A percentile compares a stretch with the other conserved stretches of the same genome.
These are phyloP conservation scores for Mormyrops boulengeri DNA, from an alignment of 2,797 vertebrate species.

Conservation along the genomic window DNA sequence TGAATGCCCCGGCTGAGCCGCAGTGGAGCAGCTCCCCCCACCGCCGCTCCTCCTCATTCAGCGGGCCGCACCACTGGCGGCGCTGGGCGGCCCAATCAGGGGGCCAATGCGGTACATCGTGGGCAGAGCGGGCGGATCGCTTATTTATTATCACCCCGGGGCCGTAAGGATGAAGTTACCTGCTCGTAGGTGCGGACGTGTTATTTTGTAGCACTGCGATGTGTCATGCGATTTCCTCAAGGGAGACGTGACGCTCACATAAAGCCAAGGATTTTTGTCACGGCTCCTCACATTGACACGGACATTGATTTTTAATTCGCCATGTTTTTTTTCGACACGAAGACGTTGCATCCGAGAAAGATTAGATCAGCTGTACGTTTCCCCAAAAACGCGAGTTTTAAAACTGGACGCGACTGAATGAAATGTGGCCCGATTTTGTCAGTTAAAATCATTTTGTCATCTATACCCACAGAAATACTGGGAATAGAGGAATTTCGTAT, in stretches of 20 bases:
- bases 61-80: conserved; percentile 24
- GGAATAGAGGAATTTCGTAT: background rate
- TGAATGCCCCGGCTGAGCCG: conserved; percentile 11
- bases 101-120: background rate
- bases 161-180: background rate
- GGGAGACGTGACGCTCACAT: background rate
- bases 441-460: background rate
- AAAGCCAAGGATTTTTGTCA: background rate
- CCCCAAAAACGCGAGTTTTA: background rate
- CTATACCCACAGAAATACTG: background rate
- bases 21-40: background rate
- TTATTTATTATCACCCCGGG: background rate
- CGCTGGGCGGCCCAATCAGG: conserved; percentile 17
- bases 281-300: background rate
- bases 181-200: background rate
- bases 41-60: background rate
- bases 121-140: background rate
- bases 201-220: background rate
- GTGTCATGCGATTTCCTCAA: background rate
- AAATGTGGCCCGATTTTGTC: background rate
- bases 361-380: background rate
- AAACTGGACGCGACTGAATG: background rate
- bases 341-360: background rate
- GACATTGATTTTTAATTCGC: background rate
- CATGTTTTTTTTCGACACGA: background rate